Percentiles rank a stretch among this genome's conserved stretches.
Conservation (phyloP, 1,140 invertebrate species). For the Aleiodes sp. region DNA sequence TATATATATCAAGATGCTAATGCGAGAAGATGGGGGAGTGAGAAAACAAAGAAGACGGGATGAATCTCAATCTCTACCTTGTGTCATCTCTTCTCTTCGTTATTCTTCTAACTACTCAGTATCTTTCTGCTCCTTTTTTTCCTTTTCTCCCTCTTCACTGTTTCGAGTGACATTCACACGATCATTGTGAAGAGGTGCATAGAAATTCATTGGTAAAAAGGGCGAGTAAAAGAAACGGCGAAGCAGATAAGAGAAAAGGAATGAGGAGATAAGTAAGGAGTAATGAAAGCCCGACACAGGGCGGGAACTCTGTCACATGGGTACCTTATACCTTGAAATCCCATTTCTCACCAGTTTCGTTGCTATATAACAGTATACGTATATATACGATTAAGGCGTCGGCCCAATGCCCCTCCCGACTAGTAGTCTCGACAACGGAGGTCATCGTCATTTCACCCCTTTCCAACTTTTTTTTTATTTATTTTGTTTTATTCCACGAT, state of each 20-base stretch:
- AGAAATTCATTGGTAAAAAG: constrained; percentile 2
- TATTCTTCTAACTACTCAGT: not conserved
- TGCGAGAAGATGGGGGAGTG: not conserved
- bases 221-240: not conserved
- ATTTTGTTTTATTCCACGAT: not conserved
- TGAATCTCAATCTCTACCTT: constrained; percentile 4
- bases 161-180: not conserved
- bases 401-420: constrained; percentile 16
- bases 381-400: constrained; percentile 4
- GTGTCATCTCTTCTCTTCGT: not conserved
- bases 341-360: not conserved
- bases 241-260: not conserved
- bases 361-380: not conserved
- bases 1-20: too few relatives aligned
- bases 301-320: not conserved
- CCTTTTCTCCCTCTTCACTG: not conserved
- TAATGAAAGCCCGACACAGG: not conserved
- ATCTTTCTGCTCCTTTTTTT: not conserved
- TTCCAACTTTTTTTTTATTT: not conserved
- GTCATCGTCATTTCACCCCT: constrained; percentile 15
- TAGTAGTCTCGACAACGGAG: constrained; percentile 2
- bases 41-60: not conserved
- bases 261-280: not conserved
- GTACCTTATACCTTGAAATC: constrained; percentile 3
- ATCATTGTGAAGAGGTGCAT: not conserved